Evolutionary conservation across 2,888 invertebrate genomes (phyloP).

Genomic region (Lasioglossum malachurum): DNA sequence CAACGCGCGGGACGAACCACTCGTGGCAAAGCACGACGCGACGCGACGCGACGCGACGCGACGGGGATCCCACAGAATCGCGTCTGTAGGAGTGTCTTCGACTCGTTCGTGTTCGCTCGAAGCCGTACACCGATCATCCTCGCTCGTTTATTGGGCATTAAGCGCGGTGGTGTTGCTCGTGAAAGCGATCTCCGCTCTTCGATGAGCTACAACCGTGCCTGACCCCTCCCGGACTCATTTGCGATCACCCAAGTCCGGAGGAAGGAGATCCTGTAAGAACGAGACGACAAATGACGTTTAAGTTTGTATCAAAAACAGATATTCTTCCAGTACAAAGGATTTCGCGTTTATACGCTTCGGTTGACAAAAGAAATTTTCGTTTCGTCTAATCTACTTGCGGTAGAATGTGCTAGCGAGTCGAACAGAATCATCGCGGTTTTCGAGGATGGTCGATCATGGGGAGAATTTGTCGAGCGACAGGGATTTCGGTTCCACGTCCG

Average conservation of each 20-base stretch:
- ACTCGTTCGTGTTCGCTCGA: conserved; percentile 30
- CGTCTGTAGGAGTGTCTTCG: conserved; percentile 43
- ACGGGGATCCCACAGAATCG: conserved; percentile 34
- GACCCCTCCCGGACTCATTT: background rate
- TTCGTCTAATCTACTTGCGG: background rate
- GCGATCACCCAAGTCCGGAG: background rate
- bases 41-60: conserved; percentile 10
- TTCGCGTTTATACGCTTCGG: background rate
- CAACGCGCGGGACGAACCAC: conserved; percentile 50
- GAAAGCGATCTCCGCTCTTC: conserved; percentile 31
- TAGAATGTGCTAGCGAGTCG: background rate
- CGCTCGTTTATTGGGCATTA: conserved; percentile 52
- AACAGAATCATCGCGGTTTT: background rate
- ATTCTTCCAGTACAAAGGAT: background rate
- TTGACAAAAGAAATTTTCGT: background rate
- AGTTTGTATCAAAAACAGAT: background rate
- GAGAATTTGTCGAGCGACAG: conserved; percentile 2
- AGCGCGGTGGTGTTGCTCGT: conserved; percentile 31
- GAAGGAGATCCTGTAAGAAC: background rate
- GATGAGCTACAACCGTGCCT: background rate
- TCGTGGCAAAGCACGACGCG: conserved; percentile 32
- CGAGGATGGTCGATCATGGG: background rate
- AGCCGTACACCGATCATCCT: conserved; percentile 54
- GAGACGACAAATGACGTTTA: background rate
- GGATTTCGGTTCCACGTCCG: background rate